Evolutionary conservation across 2,113 vertebrate species (phyloP).

Genomic region (Pithys albifrons): DNA sequence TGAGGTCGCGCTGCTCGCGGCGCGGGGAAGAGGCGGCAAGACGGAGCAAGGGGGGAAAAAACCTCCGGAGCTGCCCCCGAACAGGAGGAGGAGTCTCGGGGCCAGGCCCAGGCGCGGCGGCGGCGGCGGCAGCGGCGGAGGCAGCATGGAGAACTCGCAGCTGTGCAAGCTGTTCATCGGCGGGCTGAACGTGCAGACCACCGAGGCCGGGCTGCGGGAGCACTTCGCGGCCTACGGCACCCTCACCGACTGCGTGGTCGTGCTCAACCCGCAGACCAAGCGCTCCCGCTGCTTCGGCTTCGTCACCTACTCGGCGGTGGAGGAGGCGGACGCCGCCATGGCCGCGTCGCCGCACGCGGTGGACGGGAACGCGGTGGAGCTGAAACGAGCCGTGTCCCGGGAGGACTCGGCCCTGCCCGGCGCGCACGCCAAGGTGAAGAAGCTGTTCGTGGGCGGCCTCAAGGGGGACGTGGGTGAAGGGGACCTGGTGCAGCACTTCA

Average conservation of each 20-base stretch:
- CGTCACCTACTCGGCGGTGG: conserved; percentile 90
- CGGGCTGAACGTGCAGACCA: conserved; percentile 94
- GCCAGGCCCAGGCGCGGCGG: conserved; percentile 59
- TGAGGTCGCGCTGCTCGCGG: conserved; percentile 32
- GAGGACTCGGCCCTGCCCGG: conserved; percentile 92
- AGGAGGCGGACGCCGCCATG: conserved; percentile 95
- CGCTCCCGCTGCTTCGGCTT: conserved; percentile 94
- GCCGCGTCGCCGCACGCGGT: conserved; percentile 90
- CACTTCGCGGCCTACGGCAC: conserved; percentile 95
- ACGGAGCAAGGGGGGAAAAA: conserved; percentile 39
- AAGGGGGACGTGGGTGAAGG: conserved; percentile 93
- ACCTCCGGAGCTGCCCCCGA: conserved; percentile 63
- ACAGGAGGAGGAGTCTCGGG: conserved; percentile 62
- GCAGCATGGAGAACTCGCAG: conserved; percentile 88
- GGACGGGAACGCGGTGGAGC: conserved; percentile 90
- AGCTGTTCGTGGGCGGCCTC: conserved; percentile 93
- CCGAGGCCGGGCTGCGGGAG: conserved; percentile 90
- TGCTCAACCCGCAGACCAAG: conserved; percentile 86
- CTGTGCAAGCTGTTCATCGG: conserved; percentile 97
- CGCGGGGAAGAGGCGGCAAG: neutral
- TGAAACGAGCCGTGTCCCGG: conserved; percentile 92
- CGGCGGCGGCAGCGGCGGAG: neutral
- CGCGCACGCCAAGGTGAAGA: conserved; percentile 95
- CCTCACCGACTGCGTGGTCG: conserved; percentile 89
- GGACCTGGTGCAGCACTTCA: conserved; percentile 88